Evolutionary conservation across 1,140 invertebrate genomes (phyloP).

Genomic region (Periplaneta americana): DNA sequence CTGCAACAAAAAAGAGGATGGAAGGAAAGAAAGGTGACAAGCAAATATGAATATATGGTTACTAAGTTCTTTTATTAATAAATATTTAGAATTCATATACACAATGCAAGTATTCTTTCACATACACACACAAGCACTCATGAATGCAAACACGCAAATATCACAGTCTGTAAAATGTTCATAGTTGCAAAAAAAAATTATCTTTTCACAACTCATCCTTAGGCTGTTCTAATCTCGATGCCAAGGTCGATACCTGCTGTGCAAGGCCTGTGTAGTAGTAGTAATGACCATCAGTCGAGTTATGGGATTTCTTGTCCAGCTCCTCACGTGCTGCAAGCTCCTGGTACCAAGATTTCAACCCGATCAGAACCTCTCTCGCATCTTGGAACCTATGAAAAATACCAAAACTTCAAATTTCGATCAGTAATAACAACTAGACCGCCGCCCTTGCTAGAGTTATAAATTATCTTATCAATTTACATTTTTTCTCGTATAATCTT

Average conservation of each 20-base stretch:
- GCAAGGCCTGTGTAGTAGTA: neutral
- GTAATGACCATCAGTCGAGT: neutral
- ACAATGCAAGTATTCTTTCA: neutral
- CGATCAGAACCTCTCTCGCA: neutral
- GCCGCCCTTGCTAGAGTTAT: too few species aligned
- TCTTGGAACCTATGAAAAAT: neutral
- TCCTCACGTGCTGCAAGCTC: neutral
- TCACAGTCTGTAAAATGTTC: too few species aligned
- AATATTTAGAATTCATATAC: too few species aligned
- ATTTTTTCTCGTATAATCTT: too few species aligned
- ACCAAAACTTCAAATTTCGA: too few species aligned
- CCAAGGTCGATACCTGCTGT: neutral
- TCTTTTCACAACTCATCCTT: neutral
- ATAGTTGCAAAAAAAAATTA: too few species aligned
- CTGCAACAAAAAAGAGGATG: too few species aligned
- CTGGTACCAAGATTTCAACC: neutral
- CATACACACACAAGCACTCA: neutral
- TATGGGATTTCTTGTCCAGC: neutral
- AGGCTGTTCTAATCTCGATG: neutral
- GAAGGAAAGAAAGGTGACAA: too few species aligned
- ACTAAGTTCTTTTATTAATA: too few species aligned
- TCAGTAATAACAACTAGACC: too few species aligned
- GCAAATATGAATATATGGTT: too few species aligned
- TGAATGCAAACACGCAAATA: neutral
- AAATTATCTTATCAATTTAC: too few species aligned